A percentile compares a stretch with the other conserved stretches of the same genome.
Conservation (phyloP, 2,113 vertebrate genomes). For the Tragelaphus strepsiceros region DNA sequence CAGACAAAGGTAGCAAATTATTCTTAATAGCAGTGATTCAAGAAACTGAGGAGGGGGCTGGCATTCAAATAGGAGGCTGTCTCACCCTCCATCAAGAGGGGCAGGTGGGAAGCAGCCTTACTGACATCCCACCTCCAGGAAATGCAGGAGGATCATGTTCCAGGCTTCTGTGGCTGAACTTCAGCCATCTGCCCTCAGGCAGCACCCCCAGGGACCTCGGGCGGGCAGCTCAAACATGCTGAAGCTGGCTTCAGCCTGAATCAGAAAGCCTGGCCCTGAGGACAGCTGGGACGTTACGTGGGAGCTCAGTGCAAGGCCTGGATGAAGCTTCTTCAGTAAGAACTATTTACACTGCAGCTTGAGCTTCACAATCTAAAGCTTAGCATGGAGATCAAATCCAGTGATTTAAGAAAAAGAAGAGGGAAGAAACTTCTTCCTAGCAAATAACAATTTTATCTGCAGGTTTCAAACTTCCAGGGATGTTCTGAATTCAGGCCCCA, state of each 20-base stretch:
- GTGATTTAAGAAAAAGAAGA: neutral
- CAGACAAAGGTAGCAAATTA: neutral
- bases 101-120: neutral
- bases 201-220: accelerated
- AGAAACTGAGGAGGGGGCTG: neutral
- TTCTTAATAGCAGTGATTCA: neutral
- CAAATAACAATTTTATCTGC: neutral
- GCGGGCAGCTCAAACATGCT: accelerated
- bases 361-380: neutral
- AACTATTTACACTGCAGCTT: neutral
- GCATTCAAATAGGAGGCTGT: neutral
- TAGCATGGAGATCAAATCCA: neutral
- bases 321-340: neutral
- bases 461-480: neutral
- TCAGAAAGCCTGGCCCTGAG: neutral
- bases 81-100: neutral
- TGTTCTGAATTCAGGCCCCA: neutral
- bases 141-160: neutral
- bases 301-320: neutral
- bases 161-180: neutral
- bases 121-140: neutral
- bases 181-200: neutral
- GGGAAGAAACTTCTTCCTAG: slow-evolving; percentile 7
- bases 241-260: neutral
- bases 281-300: neutral